Conservation (phyloP, 2,888 invertebrate species). For the Ditula angustiorana region DNA sequence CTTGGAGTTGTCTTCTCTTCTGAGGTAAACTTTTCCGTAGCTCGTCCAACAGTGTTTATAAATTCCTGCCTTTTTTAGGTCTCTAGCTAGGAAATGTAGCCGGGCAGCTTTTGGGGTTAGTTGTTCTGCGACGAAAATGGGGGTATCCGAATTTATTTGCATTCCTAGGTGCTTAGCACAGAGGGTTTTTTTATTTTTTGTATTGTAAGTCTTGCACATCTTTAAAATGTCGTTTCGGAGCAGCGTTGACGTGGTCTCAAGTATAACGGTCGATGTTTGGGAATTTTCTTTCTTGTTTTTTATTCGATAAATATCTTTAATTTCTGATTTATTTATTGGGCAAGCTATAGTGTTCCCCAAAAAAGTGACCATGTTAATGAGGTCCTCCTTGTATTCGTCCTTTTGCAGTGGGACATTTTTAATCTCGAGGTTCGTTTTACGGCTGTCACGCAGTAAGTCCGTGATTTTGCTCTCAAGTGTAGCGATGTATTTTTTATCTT, state of each 20-base stretch:
- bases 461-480: constrained; percentile 39
- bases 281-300: neutral
- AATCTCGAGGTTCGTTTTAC: constrained; percentile 41
- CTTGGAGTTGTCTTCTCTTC: neutral
- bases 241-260: neutral
- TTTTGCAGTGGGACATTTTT: constrained; percentile 41
- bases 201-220: constrained; percentile 41
- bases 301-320: neutral
- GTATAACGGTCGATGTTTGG: neutral
- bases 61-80: constrained; percentile 1
- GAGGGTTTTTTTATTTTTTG: neutral
- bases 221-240: neutral
- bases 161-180: neutral
- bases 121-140: constrained; percentile 39
- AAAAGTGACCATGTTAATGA: neutral
- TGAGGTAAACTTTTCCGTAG: neutral
- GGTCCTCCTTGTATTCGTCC: neutral
- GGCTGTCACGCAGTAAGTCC: constrained; percentile 31
- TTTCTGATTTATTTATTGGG: neutral
- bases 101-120: constrained; percentile 36
- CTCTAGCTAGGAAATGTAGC: constrained; percentile 38
- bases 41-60: neutral
- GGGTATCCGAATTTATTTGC: constrained; percentile 29
- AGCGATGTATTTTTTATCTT: constrained; percentile 38
- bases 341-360: constrained; percentile 15